Conservation (phyloP, 2,113 vertebrate genomes). For the Hirundichthys speculiger region DNA sequence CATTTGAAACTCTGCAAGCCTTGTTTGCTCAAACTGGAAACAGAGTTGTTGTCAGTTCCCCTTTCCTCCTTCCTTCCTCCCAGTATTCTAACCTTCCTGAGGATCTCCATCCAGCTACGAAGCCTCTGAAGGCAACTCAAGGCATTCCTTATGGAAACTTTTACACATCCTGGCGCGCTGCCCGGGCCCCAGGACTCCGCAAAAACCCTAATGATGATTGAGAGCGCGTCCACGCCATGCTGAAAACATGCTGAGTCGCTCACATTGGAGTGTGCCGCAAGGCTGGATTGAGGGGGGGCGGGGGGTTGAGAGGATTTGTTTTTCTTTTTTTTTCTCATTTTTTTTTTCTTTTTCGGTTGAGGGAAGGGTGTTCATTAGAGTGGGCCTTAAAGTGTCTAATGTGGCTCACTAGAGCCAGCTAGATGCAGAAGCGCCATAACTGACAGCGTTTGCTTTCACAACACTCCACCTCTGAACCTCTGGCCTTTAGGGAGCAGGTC, state of each 20-base stretch:
- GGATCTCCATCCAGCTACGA: constrained; percentile 54
- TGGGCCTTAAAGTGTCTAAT: constrained; percentile 65
- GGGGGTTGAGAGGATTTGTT: constrained; percentile 38
- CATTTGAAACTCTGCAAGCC: constrained; percentile 41
- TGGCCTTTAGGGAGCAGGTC: constrained; percentile 67
- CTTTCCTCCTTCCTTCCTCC: constrained; percentile 22
- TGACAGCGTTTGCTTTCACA: constrained; percentile 60
- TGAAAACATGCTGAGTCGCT: constrained; percentile 85
- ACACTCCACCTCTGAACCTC: constrained; percentile 65
- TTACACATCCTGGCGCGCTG: constrained; percentile 86
- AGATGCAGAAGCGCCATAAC: constrained; percentile 34
- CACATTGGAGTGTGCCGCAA: constrained; percentile 76
- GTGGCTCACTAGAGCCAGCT: constrained; percentile 60
- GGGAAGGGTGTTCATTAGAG: constrained; percentile 54
- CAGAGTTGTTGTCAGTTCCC: constrained; percentile 51
- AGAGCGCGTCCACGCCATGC: constrained; percentile 82
- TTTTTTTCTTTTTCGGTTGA: not conserved
- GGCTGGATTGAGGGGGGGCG: constrained; percentile 55
- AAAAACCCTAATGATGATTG: constrained; percentile 87
- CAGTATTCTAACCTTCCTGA: constrained; percentile 68
- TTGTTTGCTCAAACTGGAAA: constrained; percentile 68
- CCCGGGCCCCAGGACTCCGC: constrained; percentile 84
- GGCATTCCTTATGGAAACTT: constrained; percentile 94
- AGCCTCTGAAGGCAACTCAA: constrained; percentile 79
- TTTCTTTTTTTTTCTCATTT: not conserved